Conservation (phyloP, 2,888 invertebrate species). For the Watsonalla binaria region DNA sequence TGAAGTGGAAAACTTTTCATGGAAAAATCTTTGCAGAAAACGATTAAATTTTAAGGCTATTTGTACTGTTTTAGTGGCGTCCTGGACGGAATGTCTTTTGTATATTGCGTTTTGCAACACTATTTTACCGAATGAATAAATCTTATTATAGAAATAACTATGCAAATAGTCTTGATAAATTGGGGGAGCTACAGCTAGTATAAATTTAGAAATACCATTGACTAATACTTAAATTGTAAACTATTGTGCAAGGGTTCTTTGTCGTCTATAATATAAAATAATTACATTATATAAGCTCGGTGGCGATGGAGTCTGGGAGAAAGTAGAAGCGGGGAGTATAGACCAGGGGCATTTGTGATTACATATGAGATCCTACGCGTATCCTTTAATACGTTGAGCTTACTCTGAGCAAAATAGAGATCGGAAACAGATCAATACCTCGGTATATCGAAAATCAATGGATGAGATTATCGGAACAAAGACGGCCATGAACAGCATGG, state of each 20-base stretch:
- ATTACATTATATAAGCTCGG: conserved; percentile 60
- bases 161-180: conserved; percentile 25
- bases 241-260: conserved; percentile 47
- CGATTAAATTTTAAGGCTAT: conserved; percentile 75
- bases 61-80: conserved; percentile 61
- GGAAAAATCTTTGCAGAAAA: conserved; percentile 72
- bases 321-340: conserved; percentile 32
- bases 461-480: conserved; percentile 29
- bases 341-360: conserved; percentile 41
- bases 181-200: conserved; percentile 41
- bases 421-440: conserved; percentile 22
- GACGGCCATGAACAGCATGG: conserved; percentile 25
- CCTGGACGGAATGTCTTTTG: conserved; percentile 43
- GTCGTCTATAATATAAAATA: conserved; percentile 63
- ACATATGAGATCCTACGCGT: conserved; percentile 35
- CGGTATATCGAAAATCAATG: conserved; percentile 35
- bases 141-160: no score
- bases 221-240: conserved; percentile 30
- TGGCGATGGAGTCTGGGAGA: conserved; percentile 54
- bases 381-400: neutral
- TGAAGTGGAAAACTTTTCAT: conserved; percentile 77
- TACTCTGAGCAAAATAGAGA: conserved; percentile 7
- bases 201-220: no score
- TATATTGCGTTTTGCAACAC: conserved; percentile 28
- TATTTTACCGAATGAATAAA: conserved; percentile 13